These are phyloP conservation scores for Musca vetustissima DNA, from an alignment of 1,140 invertebrate species.

Conservation along the genomic window DNA sequence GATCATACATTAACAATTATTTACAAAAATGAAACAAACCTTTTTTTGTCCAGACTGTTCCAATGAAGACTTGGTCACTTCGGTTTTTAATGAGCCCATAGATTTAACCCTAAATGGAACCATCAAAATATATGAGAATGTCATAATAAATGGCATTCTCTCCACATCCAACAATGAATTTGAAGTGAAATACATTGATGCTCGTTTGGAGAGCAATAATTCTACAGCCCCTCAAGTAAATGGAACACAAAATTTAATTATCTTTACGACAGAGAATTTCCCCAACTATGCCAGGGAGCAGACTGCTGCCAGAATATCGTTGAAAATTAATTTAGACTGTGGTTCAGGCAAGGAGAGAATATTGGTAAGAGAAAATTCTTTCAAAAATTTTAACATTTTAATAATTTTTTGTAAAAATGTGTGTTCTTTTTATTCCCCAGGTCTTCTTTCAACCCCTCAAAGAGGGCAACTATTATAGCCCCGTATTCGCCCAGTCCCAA, in stretches of 20 bases:
- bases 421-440: too few species aligned
- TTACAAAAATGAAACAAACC: not conserved
- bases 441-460: constrained; percentile 25
- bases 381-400: not conserved
- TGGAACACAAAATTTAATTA: constrained; percentile 4
- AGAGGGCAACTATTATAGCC: constrained; percentile 21
- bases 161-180: constrained; percentile 24
- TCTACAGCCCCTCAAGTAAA: not conserved
- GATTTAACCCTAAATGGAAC: constrained; percentile 8
- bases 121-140: constrained; percentile 14
- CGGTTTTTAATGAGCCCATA: constrained; percentile 20
- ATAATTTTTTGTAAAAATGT: too few species aligned
- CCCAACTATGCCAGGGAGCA: constrained; percentile 17
- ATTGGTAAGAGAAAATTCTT: not conserved
- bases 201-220: constrained; percentile 10
- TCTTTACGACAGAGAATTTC: constrained; percentile 14
- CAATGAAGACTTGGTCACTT: constrained; percentile 5
- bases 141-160: constrained; percentile 1
- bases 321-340: constrained; percentile 10
- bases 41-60: constrained; percentile 13
- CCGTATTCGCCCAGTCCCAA: not conserved
- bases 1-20: not conserved
- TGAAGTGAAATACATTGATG: constrained; percentile 24
- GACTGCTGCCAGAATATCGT: constrained; percentile 1
- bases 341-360: constrained; percentile 3